Evolutionary conservation across 2,113 vertebrate genomes (phyloP), one percentile per base, ranked within the genome.

Genomic region (Neolamprologus sp.): DNA sequence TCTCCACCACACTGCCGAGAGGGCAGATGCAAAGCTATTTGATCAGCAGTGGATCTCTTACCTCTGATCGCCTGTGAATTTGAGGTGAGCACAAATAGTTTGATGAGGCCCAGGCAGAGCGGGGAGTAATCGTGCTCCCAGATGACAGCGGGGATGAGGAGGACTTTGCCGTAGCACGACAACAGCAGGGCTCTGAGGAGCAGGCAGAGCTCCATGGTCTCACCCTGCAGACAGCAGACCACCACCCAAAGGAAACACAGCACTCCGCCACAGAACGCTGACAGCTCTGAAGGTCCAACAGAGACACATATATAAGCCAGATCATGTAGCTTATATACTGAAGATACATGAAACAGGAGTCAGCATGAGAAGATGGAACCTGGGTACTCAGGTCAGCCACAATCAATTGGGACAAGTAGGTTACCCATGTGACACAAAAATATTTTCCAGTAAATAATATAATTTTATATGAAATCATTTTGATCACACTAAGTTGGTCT

Each of bases 71-170:
- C 99, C 95, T 99, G 99, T 2, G 97, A 97, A 91, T 99, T 98
- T 13, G 99, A 99, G 5, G 97, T 98, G 47, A 99, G 97, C 63
- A 99, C 98, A 75, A 99, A 99, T 14, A 98, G 93, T 85, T 97
- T 98, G 90, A 99, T 98, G 95, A 99, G 97, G 0, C 88, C 93
- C 84, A 99, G 97, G 87, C 98, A 99, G 78, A 99, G 95, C 28
- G 97, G 97, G 0, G 98, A 97, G 94, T 99, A 98, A 91, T 99
- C 98, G 0, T 99, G 98, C 73, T 99, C 98, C 99, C 99, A 99
- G 93, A 99, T 99, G 86, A 99, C 98, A 1, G 97, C 97, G 2
- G 98, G 99, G 90, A 99, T 98, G 83, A 99, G 94, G 42, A 99
- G 94, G 35, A 99, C 97, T 81, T 99, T 99, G n/a, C 98, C 98